Evolutionary conservation across 92 coral and sea anemone genomes (phyloP), one percentile per base, ranked within the genome.

Genomic region (Phenganax subtilis): DNA sequence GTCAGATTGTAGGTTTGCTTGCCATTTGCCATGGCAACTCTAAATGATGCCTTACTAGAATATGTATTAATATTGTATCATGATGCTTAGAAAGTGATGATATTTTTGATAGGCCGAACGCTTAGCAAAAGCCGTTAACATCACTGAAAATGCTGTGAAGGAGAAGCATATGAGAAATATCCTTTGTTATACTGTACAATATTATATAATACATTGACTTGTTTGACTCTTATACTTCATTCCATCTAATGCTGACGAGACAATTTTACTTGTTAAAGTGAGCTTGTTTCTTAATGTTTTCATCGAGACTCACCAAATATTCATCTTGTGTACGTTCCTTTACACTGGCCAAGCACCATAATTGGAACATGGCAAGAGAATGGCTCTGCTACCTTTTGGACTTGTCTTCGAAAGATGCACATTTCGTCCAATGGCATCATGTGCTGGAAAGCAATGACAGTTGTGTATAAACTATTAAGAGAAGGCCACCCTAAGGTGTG

Each of bases 361-460:
- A 94, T 94, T 71, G 98, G 98, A 51, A 94, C 98, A 51, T 94
- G 98, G 98, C 91, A 93, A n/a, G 98, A 94, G 79, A 89, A 92
- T 56, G 97, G 98, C 56, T 93, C 96, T 9, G 67, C 87, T 6
- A 90, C 91, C 52, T 94, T 94, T 82, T 94, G 98, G 98, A 68
- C 82, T 16, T 84, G 87, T 63, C 85, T 94, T 54, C 96, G 97
- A 8, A 89, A 87, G 71, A 88, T 94, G 97, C 91, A 94, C 0
- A 83, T 94, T 29, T 92, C 98, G 25, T 87, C 97, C n/a, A 93
- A 94, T 83, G 98, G 90, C 25, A 86, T 92, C 63, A 94, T 90
- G 98, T 90, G 96, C 37, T 94, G 98, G 98, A 94, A 94, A 75
- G 92, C 98, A 15, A 91, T 94, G 97, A 89, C 89, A 85, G 87